Base-by-base conservation (phyloP, 2,113 vertebrate genomes). In the Hiodon tergisus region DNA sequence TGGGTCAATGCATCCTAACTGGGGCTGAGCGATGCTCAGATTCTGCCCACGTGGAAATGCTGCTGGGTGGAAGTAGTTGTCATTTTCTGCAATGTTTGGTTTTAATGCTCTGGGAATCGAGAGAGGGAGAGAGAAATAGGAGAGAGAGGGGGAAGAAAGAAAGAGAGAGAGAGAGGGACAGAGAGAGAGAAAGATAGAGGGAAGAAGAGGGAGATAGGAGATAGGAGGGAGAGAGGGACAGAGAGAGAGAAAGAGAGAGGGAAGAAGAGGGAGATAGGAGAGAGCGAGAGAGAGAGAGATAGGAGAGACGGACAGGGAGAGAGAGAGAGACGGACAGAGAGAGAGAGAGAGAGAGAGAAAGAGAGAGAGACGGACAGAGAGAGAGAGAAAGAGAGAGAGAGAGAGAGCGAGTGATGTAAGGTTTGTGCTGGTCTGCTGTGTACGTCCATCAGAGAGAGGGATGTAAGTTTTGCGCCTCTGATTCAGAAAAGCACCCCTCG, bases 1-100 rank as follows among this genome's bases (percentile, higher is more conserved):
- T 75, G 71, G 71, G 65, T 73, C 77, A 77, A 71, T 69, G 46
- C 47, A 50, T 50, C 62, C 16, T 62, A 69, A 10, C 8, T 48
- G 6, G 55, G 10, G 7, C 2, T 55, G 51, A 9, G 54, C 8
- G 57, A 3, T 47, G 11, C 46, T 4, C 10, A 65, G 46, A 53
- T 8, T 16, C 6, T 54, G n/a, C 51, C 6, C 51, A 1, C 52
- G 53, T 31, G 31, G 31, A 31, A 31, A 5, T 47, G 5, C 52
- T 46, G 59, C 69, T 57, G 53, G 4, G 53, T 31, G 9, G 6
- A 8, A 52, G 5, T 16, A 4, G 8, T 5, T 16, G 16, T 47
- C 48, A 47, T 66, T 31, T 66, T 66, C 16, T 47, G 48, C 31
- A 47, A 7, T 3, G 63, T 47, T 66, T 48, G 46, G 2, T 11